Evolutionary conservation across 2,797 vertebrate genomes (phyloP), one percentile per base, ranked within the genome.

Genomic region (Delichon dasypus): DNA sequence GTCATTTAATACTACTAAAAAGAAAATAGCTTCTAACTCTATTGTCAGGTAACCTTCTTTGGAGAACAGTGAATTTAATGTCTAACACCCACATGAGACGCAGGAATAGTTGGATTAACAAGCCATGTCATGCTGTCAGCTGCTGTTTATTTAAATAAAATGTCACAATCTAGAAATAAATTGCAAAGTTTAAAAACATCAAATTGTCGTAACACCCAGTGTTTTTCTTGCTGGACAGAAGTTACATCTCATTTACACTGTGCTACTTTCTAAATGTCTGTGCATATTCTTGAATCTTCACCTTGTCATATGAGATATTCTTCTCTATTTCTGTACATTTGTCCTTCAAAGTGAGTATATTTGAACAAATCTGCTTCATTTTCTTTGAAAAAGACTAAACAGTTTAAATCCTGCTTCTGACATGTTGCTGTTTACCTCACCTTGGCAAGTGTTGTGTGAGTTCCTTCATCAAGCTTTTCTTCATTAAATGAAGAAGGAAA

Each of bases 121-220:
- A 98, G 90, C 96, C 93, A 84, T 97, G 97, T 97, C 96, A 96
- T 96, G 94, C 94, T 97, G 97, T 98, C 97, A 98, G 96, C 96
- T 97, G 96, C 96, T 97, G 97, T 98, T 98, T 98, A 97, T 97
- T 98, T 97, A 98, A 97, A 97, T 96, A 97, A 98, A 98, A 98
- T 97, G 97, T 97, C 97, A 97, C 95, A 95, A 96, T 96, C 97
- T 96, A 97, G 97, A 98, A 98, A 98, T 97, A 98, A 97, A 98
- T 96, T 92, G 97, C 94, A 94, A 97, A 97, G 96, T 97, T 96
- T 95, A 93, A 97, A 98, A 98, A 96, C 64, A 95, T 72, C 34
- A 86, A 94, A 94, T 94, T 97, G 95, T 90, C 94, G 91, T 87
- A 97, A 96, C 88, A 96, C 88, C 92, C 94, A 89, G 88, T 91